phyloP scores from a whole-genome alignment of 2,113 vertebrate genomes.

The rabbit (Oryctolagus cuniculus) region DNA sequence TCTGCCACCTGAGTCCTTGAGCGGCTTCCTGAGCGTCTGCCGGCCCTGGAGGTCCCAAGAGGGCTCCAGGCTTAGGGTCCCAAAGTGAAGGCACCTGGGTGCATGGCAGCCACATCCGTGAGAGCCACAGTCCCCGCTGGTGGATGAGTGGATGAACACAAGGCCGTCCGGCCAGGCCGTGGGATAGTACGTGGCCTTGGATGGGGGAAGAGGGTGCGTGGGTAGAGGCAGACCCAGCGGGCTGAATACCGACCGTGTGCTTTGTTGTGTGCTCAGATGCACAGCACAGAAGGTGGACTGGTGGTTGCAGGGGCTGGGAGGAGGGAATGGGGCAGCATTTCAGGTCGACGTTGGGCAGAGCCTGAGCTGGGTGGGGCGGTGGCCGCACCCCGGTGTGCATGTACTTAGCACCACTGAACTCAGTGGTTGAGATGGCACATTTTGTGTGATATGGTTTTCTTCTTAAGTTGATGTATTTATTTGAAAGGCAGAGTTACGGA shows the following conservation, averaged over 20 bases:
- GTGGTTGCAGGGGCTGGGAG: neutral
- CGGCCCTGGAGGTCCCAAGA: fast-evolving
- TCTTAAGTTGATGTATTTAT: neutral
- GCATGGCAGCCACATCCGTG: fast-evolving
- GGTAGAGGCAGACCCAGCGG: too few relatives aligned
- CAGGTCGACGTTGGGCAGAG: neutral
- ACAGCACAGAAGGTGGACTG: neutral
- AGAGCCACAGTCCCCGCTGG: fast-evolving
- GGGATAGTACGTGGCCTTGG: neutral
- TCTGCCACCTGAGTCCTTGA: neutral
- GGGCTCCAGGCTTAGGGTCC: neutral
- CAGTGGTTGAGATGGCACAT: neutral
- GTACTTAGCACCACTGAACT: fast-evolving
- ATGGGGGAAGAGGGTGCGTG: neutral
- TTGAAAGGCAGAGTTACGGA: too few relatives aligned
- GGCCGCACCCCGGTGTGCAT: fast-evolving
- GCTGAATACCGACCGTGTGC: too few relatives aligned
- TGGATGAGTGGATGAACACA: fast-evolving
- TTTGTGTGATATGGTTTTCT: neutral
- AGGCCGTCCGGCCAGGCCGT: fast-evolving
- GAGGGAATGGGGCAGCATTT: neutral
- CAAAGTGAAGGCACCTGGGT: neutral
- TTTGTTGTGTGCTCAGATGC: neutral
- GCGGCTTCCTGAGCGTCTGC: too few relatives aligned
- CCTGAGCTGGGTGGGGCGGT: neutral